phyloP scores from a whole-genome alignment of 2,888 invertebrate species.

The Eucera pruinosa region DNA sequence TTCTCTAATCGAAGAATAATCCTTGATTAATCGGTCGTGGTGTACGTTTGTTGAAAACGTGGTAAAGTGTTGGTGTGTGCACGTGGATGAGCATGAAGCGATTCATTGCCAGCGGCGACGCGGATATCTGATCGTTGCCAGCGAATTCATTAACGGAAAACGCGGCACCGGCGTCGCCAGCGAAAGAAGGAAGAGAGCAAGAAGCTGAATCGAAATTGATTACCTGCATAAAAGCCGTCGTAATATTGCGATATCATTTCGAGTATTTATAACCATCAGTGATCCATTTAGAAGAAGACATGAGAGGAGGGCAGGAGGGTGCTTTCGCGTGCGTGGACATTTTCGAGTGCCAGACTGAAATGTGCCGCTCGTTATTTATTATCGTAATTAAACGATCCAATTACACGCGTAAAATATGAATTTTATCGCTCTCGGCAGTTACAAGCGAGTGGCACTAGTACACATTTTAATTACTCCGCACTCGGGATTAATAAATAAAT shows the following conservation, averaged over 20 bases:
- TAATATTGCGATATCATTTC: constrained; percentile 56
- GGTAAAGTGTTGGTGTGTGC: background rate
- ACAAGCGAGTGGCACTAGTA: constrained; percentile 7
- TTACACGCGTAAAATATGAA: constrained; percentile 48
- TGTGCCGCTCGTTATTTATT: constrained; percentile 44
- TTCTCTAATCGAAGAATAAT: constrained; percentile 67
- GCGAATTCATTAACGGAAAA: constrained; percentile 69
- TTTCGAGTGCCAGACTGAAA: constrained; percentile 35
- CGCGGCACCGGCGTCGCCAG: constrained; percentile 29
- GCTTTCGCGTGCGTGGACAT: constrained; percentile 45
- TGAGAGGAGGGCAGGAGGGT: background rate
- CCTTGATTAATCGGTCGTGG: constrained; percentile 61
- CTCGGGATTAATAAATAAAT: constrained; percentile 50
- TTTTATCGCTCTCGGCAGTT: constrained; percentile 41
- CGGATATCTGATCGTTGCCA: constrained; percentile 61
- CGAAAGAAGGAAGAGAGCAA: constrained; percentile 37
- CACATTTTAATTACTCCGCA: constrained; percentile 50
- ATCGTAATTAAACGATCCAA: constrained; percentile 55
- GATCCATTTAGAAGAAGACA: constrained; percentile 32
- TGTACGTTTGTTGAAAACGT: background rate
- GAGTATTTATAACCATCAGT: constrained; percentile 39
- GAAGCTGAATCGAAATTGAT: constrained; percentile 54
- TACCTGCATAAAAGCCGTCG: constrained; percentile 45
- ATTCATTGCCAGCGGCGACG: constrained; percentile 46
- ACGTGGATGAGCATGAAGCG: constrained; percentile 14